phyloP scores from a whole-genome alignment of 2,888 invertebrate species.

The Apomyelois bistriatella region DNA sequence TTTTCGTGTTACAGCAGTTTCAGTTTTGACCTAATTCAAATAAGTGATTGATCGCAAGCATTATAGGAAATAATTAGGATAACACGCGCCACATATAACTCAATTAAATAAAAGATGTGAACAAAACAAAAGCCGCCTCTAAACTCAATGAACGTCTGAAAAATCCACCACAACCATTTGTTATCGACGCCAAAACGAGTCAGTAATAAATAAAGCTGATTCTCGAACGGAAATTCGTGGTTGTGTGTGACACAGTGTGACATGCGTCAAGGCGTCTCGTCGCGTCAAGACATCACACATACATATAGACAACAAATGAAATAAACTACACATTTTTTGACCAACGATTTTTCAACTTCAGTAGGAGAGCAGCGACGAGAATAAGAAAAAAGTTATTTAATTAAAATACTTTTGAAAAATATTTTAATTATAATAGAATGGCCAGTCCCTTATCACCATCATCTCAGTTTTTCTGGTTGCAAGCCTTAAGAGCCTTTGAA shows the following conservation, averaged over 20 bases:
- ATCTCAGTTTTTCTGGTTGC: too few species aligned
- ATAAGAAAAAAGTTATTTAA: too few species aligned
- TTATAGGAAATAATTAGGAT: not conserved
- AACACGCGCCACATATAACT: not conserved
- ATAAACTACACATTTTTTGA: not conserved
- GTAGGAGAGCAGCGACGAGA: too few species aligned
- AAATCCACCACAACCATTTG: conserved; percentile 24
- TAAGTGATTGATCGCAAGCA: not conserved
- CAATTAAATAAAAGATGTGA: not conserved
- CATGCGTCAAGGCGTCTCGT: conserved; percentile 15
- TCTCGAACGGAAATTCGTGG: conserved; percentile 46
- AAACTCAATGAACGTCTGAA: conserved; percentile 18
- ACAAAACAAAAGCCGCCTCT: conserved; percentile 12
- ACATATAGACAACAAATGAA: not conserved
- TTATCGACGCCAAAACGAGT: conserved; percentile 36
- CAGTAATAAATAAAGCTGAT: conserved; percentile 48
- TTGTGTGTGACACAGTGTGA: conserved; percentile 37
- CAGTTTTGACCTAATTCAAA: not conserved
- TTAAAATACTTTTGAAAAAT: too few species aligned
- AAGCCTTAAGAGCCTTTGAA: too few species aligned
- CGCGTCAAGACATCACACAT: conserved; percentile 12
- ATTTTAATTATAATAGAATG: too few species aligned
- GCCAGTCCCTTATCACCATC: too few species aligned
- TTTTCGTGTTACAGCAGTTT: too few species aligned
- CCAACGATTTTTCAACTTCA: too few species aligned